Conservation (phyloP, 2,113 vertebrate species). For the Vidua chalybeata region DNA sequence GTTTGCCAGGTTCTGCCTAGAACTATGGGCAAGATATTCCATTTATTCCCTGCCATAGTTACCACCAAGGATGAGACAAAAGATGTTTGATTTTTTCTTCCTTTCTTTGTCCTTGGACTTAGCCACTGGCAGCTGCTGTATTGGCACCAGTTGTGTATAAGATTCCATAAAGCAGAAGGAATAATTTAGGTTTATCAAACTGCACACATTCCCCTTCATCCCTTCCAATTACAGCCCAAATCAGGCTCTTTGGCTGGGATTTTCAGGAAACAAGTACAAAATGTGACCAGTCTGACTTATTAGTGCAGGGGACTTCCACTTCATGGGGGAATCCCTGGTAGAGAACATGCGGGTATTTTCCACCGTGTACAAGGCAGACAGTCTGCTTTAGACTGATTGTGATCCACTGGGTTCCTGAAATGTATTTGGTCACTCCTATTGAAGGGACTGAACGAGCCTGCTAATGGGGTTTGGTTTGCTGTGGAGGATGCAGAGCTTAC, state of each 20-base stretch:
- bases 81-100: neutral
- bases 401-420: neutral
- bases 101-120: neutral
- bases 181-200: neutral
- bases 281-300: neutral
- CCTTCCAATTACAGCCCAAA: neutral
- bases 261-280: neutral
- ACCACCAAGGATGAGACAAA: neutral
- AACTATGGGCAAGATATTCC: neutral
- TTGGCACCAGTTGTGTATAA: neutral
- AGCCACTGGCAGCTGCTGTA: neutral
- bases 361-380: neutral
- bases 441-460: neutral
- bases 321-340: neutral
- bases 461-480: neutral
- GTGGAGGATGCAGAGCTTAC: neutral
- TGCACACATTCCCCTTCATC: neutral
- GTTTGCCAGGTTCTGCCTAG: neutral
- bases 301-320: slow-evolving; percentile 12
- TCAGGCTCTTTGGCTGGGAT: neutral
- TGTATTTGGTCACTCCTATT: neutral
- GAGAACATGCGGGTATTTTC: neutral
- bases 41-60: neutral
- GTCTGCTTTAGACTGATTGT: neutral
- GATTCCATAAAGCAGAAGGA: neutral